Evolutionary conservation across 1,140 invertebrate species (phyloP).

Genomic region (roundworm (Caenorhabditis elegans)): WBcel235 BX284605.5:11461001-11461500

Average conservation of each 20-base stretch:
- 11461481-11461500: neutral
- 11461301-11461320: neutral
- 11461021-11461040: constrained; percentile 31
- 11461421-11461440: constrained; percentile 11
- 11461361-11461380: constrained; percentile 29
- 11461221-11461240: neutral
- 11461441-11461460: neutral
- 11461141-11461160: too few species aligned
- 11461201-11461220: neutral
- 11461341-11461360: constrained; percentile 14
- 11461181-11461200: neutral
- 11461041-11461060: neutral
- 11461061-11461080: constrained; percentile 9
- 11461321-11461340: constrained; percentile 8
- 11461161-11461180: neutral
- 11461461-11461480: neutral
- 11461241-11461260: neutral
- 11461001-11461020: constrained; percentile 40
- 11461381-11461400: neutral
- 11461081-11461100: neutral
- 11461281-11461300: constrained; percentile 3
- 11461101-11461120: neutral
- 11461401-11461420: neutral
- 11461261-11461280: constrained; percentile 13
- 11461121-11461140: neutral